Evolutionary conservation across 2,113 vertebrate genomes (phyloP), one percentile per base, ranked within the genome.

Genomic region (Pipa parva): DNA sequence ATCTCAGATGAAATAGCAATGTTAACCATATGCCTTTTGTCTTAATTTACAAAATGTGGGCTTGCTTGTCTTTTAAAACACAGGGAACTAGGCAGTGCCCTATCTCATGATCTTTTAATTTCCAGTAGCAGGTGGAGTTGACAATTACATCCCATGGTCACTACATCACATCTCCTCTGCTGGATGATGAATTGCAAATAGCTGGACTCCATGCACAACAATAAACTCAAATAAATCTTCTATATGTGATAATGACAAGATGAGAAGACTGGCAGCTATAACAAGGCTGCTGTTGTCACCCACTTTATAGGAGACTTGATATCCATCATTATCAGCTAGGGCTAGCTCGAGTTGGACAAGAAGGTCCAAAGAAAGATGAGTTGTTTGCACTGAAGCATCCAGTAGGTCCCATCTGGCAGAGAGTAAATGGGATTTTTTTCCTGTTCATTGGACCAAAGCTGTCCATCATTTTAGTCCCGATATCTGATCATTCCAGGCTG

Each of bases 171-270:
- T 87, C 90, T 89, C 83, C 84, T 80, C 77, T 81, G 83, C 82
- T 76, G 67, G 64, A 86, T 94, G 92, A 94, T 94, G 89, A 93
- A 94, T 94, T 88, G 89, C 89, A 90, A 92, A 92, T 90, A 85
- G 89, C 89, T 81, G 72, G 88, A 84, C 85, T 80, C 59, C 42
- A 87, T 85, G 80, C 85, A 89, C 88, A 86, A 89, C 87, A 87
- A 87, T 88, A 90, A 93, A 91, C 88, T 85, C 87, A 86, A 91
- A 94, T 94, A 92, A 94, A 94, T 94, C 92, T 93, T 90, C 86
- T 80, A 79, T 80, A 79, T 92, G 91, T 92, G 90, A 90, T 94
- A 93, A 92, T 90, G 91, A 92, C 91, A 94, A 88, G 84, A 87
- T 77, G 26, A 77, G 79, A 87, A 93, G 91, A 92, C 84, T 89